A percentile compares a stretch with the other conserved stretches of the same genome.
Evolutionary conservation across 2,888 invertebrate genomes (phyloP).

Genomic region (Capitulum mitella): DNA sequence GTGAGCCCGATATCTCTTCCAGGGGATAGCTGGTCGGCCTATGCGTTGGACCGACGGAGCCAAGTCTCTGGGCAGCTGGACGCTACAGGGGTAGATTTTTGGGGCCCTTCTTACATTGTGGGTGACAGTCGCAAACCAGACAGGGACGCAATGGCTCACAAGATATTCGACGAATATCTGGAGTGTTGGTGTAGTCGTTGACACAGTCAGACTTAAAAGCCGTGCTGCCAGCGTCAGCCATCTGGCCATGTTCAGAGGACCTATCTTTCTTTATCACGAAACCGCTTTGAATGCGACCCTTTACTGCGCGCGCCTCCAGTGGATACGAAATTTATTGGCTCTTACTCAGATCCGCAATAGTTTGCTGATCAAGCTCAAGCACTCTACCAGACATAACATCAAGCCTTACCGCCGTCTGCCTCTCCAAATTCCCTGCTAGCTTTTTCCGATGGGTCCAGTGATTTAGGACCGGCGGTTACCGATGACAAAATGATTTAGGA

Average conservation of each 20-base stretch:
- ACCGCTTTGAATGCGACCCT: neutral
- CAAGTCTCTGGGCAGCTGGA: no score
- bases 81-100: no score
- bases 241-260: neutral
- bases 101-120: no score
- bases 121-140: no score
- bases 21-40: no score
- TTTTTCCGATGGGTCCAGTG: neutral
- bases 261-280: neutral
- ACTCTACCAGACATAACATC: neutral
- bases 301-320: neutral
- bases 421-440: neutral
- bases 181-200: neutral
- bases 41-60: no score
- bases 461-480: neutral
- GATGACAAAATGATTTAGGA: no score
- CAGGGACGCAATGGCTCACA: neutral
- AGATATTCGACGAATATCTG: neutral
- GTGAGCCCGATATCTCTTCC: no score
- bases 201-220: neutral
- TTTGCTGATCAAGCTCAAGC: neutral
- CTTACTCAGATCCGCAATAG: neutral
- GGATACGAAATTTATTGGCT: neutral
- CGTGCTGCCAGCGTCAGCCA: neutral
- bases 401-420: neutral